phyloP scores from a whole-genome alignment of 2,797 vertebrate species.

The Sebastes iracundus region DNA sequence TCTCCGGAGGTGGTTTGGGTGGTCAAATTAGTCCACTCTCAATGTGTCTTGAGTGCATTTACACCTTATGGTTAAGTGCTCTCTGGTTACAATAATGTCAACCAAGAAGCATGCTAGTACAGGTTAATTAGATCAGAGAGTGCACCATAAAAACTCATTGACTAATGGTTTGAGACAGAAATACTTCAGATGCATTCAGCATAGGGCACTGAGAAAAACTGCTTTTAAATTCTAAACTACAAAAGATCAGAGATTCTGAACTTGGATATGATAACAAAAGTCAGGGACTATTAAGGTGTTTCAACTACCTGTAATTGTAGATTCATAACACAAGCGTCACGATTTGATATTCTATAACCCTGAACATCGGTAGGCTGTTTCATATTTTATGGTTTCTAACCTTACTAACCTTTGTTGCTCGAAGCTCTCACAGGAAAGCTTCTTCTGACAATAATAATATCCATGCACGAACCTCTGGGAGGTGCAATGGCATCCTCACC shows the following conservation, averaged over 20 bases:
- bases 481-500: neutral
- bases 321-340: neutral
- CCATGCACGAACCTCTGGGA: neutral
- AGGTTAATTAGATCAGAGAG: neutral
- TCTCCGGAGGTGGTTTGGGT: neutral
- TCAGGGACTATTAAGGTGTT: neutral
- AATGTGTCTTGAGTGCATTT: conserved; percentile 22
- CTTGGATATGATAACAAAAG: neutral
- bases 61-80: conserved; percentile 13
- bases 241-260: neutral
- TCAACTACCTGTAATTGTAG: neutral
- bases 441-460: neutral
- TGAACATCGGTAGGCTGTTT: neutral
- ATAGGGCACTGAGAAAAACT: neutral
- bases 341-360: neutral
- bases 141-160: neutral
- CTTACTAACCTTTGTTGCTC: neutral
- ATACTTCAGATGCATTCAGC: neutral
- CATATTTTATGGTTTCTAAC: neutral
- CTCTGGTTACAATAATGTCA: neutral
- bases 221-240: neutral
- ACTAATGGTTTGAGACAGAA: neutral
- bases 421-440: neutral
- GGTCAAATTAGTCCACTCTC: neutral
- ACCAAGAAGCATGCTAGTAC: neutral